phyloP scores from a whole-genome alignment of 2,888 invertebrate genomes.

The Hydriomena furcata region DNA sequence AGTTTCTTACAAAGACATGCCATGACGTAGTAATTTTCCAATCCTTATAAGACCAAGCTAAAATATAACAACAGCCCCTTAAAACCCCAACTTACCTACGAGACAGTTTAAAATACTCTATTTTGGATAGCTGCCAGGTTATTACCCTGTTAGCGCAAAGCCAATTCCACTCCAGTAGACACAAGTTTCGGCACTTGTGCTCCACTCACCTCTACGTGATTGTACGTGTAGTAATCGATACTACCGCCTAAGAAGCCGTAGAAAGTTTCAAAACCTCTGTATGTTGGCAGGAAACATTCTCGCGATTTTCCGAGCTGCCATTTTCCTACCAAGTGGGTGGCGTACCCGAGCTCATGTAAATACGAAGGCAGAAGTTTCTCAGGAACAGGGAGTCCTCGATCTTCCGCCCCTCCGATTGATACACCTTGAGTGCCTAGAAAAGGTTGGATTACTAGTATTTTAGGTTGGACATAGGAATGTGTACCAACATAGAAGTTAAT shows the following conservation, averaged over 20 bases:
- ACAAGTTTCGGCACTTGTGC: slow-evolving; percentile 17
- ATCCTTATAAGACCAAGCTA: too few species aligned
- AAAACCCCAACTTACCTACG: neutral
- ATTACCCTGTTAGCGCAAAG: slow-evolving; percentile 16
- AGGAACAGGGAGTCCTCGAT: slow-evolving; percentile 87
- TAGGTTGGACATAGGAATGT: neutral
- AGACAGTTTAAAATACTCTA: slow-evolving; percentile 5
- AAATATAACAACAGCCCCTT: neutral
- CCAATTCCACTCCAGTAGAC: slow-evolving; percentile 19
- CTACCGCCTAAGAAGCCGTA: slow-evolving; percentile 92
- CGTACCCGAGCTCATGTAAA: slow-evolving; percentile 88
- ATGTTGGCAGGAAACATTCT: slow-evolving; percentile 86
- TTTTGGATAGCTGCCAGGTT: slow-evolving; percentile 16
- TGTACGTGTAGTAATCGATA: slow-evolving; percentile 88
- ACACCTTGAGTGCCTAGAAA: slow-evolving; percentile 49
- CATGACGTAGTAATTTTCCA: too few species aligned
- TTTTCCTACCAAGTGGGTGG: slow-evolving; percentile 92
- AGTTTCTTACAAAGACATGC: too few species aligned
- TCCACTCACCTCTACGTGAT: slow-evolving; percentile 69
- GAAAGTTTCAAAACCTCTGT: slow-evolving; percentile 90
- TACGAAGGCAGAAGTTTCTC: slow-evolving; percentile 88
- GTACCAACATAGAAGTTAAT: neutral
- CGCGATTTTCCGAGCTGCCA: slow-evolving; percentile 93
- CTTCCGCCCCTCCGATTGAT: slow-evolving; percentile 78
- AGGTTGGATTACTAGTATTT: too few species aligned